Evolutionary conservation across 2,888 invertebrate species (phyloP).

Genomic region (Nycteola revayana): DNA sequence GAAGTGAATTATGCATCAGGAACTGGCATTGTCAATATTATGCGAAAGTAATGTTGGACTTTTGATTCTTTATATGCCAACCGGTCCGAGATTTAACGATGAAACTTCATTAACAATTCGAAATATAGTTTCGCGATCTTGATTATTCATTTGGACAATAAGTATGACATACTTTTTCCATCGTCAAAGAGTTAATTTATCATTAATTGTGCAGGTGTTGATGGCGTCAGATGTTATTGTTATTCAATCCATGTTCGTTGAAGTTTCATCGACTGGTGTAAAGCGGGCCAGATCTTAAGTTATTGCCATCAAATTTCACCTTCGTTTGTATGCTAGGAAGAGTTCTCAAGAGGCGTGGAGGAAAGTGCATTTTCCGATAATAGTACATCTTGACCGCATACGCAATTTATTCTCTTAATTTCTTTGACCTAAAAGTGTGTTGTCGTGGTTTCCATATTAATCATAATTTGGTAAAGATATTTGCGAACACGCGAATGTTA

Average conservation of each 20-base stretch:
- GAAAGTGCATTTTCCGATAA: slow-evolving; percentile 55
- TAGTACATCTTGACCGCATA: slow-evolving; percentile 17
- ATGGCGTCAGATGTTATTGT: slow-evolving; percentile 17
- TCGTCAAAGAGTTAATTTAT: too few relatives aligned
- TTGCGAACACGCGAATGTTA: too few relatives aligned
- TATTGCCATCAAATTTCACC: slow-evolving; percentile 55
- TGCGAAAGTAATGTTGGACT: slow-evolving; percentile 15
- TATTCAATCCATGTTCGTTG: slow-evolving; percentile 32
- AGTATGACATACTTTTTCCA: slow-evolving; percentile 4
- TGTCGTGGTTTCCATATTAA: too few relatives aligned
- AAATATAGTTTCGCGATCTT: slow-evolving; percentile 4
- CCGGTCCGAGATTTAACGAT: slow-evolving; percentile 7
- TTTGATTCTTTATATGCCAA: slow-evolving; percentile 12
- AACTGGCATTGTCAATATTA: slow-evolving; percentile 30
- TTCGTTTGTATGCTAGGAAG: slow-evolving; percentile 63
- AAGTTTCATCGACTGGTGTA: slow-evolving; percentile 37
- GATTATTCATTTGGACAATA: neutral
- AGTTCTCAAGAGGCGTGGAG: slow-evolving; percentile 30
- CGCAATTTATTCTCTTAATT: slow-evolving; percentile 21
- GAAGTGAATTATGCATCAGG: slow-evolving; percentile 37
- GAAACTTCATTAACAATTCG: slow-evolving; percentile 17
- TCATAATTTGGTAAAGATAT: too few relatives aligned
- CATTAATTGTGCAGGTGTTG: too few relatives aligned
- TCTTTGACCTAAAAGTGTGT: slow-evolving; percentile 5
- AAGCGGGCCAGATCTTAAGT: slow-evolving; percentile 48